Evolutionary conservation across 2,797 vertebrate species (phyloP).

Genomic region (Neosilurus hyrtlii): DNA sequence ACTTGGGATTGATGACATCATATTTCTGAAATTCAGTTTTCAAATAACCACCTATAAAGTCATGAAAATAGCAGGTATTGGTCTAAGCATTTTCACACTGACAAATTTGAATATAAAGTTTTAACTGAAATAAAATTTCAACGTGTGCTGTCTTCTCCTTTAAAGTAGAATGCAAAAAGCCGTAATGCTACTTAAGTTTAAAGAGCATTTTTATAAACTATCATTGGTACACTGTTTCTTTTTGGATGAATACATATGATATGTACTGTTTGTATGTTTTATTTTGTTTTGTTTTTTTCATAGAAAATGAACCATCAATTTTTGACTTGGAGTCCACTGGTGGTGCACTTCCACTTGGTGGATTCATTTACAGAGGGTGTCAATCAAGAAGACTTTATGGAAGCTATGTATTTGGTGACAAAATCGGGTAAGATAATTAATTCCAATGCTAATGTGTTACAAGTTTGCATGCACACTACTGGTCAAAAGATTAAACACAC

Average conservation of each 20-base stretch:
- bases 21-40: no score
- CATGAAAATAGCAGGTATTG: no score
- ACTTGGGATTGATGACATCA: no score
- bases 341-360: constrained; percentile 85
- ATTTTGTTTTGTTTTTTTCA: constrained; percentile 44
- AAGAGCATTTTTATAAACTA: neutral
- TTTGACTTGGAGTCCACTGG: constrained; percentile 91
- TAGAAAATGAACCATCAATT: constrained; percentile 92
- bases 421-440: constrained; percentile 81
- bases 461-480: neutral
- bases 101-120: no score
- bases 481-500: no score
- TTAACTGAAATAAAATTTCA: no score
- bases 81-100: no score
- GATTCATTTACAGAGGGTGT: constrained; percentile 96
- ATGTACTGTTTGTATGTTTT: constrained; percentile 7
- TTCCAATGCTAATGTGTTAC: neutral
- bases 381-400: constrained; percentile 94
- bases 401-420: constrained; percentile 94
- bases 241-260: neutral
- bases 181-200: neutral
- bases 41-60: no score
- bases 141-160: no score
- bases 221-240: neutral
- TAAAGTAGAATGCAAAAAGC: no score